phyloP scores from a whole-genome alignment of 2,113 vertebrate genomes.

The Saguinus imperator region DNA sequence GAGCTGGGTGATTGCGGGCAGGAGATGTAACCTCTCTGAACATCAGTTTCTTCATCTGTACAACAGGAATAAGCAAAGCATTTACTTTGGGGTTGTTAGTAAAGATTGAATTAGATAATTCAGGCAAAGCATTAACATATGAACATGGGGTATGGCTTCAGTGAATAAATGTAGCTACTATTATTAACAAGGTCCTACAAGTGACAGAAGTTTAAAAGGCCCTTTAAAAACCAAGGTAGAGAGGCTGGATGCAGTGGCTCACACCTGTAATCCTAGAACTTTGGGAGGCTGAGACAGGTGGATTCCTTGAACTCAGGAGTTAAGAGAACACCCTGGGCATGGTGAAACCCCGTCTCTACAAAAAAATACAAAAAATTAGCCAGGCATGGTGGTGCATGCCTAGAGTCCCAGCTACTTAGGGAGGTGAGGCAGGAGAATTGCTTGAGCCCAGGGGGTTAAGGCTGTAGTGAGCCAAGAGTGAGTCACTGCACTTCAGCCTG shows the following conservation, averaged over 20 bases:
- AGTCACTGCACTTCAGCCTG: too few species aligned
- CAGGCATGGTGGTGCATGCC: fast-evolving
- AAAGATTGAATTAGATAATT: neutral
- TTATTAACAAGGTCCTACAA: fast-evolving
- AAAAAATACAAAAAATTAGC: too few species aligned
- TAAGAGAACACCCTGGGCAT: too few species aligned
- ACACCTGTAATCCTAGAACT: too few species aligned
- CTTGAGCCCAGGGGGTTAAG: too few species aligned
- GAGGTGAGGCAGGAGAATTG: too few species aligned
- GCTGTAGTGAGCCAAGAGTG: too few species aligned
- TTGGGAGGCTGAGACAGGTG: too few species aligned
- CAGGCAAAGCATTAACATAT: neutral
- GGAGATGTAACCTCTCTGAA: neutral
- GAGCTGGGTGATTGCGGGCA: neutral
- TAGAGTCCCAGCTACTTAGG: too few species aligned
- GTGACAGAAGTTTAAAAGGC: neutral
- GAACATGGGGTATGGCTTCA: neutral
- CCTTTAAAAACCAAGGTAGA: neutral
- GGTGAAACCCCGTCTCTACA: too few species aligned
- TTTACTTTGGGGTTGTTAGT: neutral
- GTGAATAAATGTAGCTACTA: neutral
- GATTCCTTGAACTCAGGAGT: too few species aligned
- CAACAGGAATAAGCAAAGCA: neutral
- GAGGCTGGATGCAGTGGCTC: too few species aligned
- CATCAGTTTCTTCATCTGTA: neutral